Percentiles rank a stretch among this genome's conserved stretches.
phyloP scores from a whole-genome alignment of 1,140 invertebrate species.

The Amphibalanus amphitrite region DNA sequence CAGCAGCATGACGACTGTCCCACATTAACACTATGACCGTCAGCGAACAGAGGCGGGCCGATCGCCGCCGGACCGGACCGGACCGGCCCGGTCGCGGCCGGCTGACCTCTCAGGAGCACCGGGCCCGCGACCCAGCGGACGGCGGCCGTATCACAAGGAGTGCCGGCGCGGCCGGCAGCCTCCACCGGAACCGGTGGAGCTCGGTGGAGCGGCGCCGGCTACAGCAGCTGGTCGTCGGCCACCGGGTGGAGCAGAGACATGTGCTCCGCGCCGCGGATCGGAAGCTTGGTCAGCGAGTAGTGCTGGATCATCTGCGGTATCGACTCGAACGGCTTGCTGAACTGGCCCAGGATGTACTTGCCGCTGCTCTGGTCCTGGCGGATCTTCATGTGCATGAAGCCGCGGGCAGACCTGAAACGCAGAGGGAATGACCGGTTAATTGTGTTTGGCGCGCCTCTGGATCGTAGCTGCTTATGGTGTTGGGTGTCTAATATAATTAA shows the following conservation, averaged over 20 bases:
- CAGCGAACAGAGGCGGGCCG: too few relatives aligned
- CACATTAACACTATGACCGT: too few relatives aligned
- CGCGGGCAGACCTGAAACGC: conserved; percentile 55
- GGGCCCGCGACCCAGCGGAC: too few relatives aligned
- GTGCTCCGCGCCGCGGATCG: conserved; percentile 83
- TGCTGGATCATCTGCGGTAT: conserved; percentile 86
- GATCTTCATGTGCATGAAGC: conserved; percentile 91
- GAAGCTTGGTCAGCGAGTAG: conserved; percentile 76
- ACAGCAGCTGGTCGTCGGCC: conserved; percentile 13
- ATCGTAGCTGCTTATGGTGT: too few relatives aligned
- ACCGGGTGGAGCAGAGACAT: conserved; percentile 80
- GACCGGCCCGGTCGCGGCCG: too few relatives aligned
- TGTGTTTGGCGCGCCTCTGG: too few relatives aligned
- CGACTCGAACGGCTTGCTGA: conserved; percentile 69
- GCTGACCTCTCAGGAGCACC: too few relatives aligned
- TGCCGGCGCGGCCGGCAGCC: too few relatives aligned
- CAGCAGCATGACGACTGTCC: too few relatives aligned
- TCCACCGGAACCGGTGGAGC: neutral
- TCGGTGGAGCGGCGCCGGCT: neutral
- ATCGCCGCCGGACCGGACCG: too few relatives aligned
- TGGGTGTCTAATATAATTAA: too few relatives aligned
- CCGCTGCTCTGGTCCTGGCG: conserved; percentile 38
- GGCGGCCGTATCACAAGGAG: neutral
- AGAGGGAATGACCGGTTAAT: neutral
- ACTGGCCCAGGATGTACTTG: conserved; percentile 72